Base-by-base conservation (phyloP, 2,113 vertebrate genomes). In the Ranitomeya variabilis region DNA sequence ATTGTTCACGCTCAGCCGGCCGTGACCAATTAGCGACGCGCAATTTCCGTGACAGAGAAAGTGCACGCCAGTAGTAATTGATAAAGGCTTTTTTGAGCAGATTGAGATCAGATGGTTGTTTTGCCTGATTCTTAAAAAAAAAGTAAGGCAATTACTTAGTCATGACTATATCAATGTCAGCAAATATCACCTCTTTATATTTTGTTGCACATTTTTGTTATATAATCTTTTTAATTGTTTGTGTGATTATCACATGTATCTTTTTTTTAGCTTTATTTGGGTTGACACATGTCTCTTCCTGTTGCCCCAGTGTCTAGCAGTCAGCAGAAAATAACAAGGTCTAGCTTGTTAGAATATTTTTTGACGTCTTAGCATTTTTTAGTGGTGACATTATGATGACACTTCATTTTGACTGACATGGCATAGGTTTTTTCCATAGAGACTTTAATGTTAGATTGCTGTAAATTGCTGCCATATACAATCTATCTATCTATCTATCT, bases 311-410 rank as follows among this genome's bases (percentile, higher is more conserved):
- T 66, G 21, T 78, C 15, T 26, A 84, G 23, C 84, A 18, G 71
- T 88, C 87, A 84, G 87, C 73, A 89, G 59, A 89, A 89, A 78
- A 89, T 83, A 83, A 84, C 45, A 62, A 76, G 80, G 16, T 67
- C 78, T 76, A 77, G 87, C 67, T 88, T 77, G 87, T 83, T 66
- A 88, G 77, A 83, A 77, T 83, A 21, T 45, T 88, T 67, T 62
- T 82, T 76, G 57, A 5, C 55, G 66, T 23, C n/a, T 83, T 18
- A 66, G 87, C 87, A 83, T 31, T 77, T 84, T 80, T 12, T 66
- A 14, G n/a, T 64, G 12, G 23, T 54, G 23, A 69, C 31, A 57
- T 62, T 77, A 86, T 78, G 76, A 86, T 86, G 73, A 31, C 73
- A 78, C 85, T 62, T 87, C 67, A 69, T 52, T 80, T 37, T 80